A percentile compares a stretch with the other conserved stretches of the same genome.
These are phyloP conservation scores for Euwallacea fornicatus DNA, from an alignment of 1,140 invertebrate species.

Conservation along the genomic window DNA sequence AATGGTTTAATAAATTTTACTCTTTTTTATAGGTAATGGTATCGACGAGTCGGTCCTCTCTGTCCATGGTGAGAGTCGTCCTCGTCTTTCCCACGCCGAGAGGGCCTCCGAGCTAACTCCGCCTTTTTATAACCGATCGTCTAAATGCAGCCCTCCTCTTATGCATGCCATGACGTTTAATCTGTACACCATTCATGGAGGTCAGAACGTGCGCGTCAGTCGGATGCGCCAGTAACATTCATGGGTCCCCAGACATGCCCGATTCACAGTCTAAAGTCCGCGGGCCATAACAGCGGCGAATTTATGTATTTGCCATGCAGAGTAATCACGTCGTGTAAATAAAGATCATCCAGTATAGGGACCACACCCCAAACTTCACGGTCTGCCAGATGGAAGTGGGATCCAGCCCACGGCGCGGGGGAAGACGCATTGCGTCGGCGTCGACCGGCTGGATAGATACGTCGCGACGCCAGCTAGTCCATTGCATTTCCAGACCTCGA, in stretches of 20 bases:
- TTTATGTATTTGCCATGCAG: slow-evolving; percentile 46
- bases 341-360: slow-evolving; percentile 40
- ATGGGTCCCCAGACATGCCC: slow-evolving; percentile 18
- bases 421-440: slow-evolving; percentile 51
- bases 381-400: slow-evolving; percentile 50
- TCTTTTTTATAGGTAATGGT: slow-evolving; percentile 46
- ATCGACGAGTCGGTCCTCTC: slow-evolving; percentile 31
- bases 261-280: slow-evolving; percentile 32
- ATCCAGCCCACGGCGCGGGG: slow-evolving; percentile 53
- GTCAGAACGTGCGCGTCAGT: slow-evolving; percentile 42
- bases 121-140: slow-evolving; percentile 48
- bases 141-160: slow-evolving; percentile 48
- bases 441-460: slow-evolving; percentile 41
- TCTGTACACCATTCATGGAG: slow-evolving; percentile 43
- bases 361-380: slow-evolving; percentile 52
- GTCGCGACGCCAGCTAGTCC: slow-evolving; percentile 39
- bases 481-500: slow-evolving; percentile 39
- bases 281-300: slow-evolving; percentile 24
- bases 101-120: slow-evolving; percentile 37
- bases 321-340: slow-evolving; percentile 42
- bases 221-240: slow-evolving; percentile 18
- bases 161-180: slow-evolving; percentile 47
- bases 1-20: slow-evolving; percentile 43
- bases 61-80: slow-evolving; percentile 21
- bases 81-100: slow-evolving; percentile 29